Base-by-base conservation (phyloP, 2,797 vertebrate genomes). In the Choloepus didactylus region DNA sequence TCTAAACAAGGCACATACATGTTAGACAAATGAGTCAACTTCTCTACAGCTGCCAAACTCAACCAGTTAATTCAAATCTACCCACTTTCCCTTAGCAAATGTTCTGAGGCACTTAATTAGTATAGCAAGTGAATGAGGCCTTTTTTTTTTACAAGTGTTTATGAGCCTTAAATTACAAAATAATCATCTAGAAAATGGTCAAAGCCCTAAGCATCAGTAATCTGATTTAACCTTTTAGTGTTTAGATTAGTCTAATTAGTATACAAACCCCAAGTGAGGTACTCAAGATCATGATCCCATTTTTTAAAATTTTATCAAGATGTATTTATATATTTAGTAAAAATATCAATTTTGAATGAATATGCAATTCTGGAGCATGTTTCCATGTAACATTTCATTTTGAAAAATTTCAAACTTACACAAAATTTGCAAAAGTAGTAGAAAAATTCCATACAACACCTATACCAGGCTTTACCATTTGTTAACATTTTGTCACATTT, bases 281-380 rank as follows among this genome's bases (percentile, higher is more conserved):
- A 46, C 66, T 86, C 41, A 82, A 59, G 51, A 27, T 8, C 23
- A 91, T 10, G 60, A 81, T 72, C 9, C 8, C 41, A 73, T 44
- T 84, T 94, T 87, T 59, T 54, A 85, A 59, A 90, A 35, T 35
- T 67, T 73, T 82, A 89, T 35, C 25, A 79, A 60, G 8, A 23
- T 67, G 29, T 72, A 49, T 67, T 67, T 89, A 86, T 62, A 7
- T 38, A 73, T 83, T 82, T 88, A 67, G 21, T 21, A 46, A 9
- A 81, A 89, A 93, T 81, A 62, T 54, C 15, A 41, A 8, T 86
- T 90, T 66, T 73, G 41, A 95, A 86, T 46, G 5, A 89, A 72
- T 59, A 64, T 25, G 11, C 8, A 59, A 85, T 85, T 54, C 38
- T 64, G 29, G 51, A 73, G 35, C 18, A 59, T 88, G 60, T 90